Percentiles rank a stretch among this genome's conserved stretches.
Evolutionary conservation across 2,113 vertebrate genomes (phyloP).

Genomic region (Toxotes chatareus): DNA sequence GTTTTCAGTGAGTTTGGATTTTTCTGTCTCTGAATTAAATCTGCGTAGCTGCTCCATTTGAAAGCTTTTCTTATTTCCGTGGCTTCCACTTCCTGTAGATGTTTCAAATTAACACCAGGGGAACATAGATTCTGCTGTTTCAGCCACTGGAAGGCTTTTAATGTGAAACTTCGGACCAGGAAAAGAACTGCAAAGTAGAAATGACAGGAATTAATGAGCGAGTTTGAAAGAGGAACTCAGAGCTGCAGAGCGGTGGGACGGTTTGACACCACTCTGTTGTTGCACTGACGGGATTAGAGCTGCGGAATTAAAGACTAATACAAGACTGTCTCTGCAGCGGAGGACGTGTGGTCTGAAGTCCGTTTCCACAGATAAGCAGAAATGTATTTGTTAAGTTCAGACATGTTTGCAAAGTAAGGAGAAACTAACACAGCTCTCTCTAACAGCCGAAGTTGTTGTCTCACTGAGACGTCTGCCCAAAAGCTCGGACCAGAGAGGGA

Average conservation of each 20-base stretch:
- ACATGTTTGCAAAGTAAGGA: slow-evolving; percentile 47
- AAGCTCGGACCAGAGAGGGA: background rate
- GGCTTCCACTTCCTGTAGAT: background rate
- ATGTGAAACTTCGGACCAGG: slow-evolving; percentile 12
- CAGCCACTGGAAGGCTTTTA: slow-evolving; percentile 15
- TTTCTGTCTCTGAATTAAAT: too few relatives aligned
- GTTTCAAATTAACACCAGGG: background rate
- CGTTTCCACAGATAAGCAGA: slow-evolving; percentile 4
- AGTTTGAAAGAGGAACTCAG: background rate
- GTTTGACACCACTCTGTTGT: background rate
- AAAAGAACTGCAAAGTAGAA: background rate
- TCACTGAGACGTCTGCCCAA: slow-evolving; percentile 10
- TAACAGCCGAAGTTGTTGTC: too few relatives aligned
- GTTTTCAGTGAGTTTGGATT: too few relatives aligned
- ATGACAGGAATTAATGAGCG: background rate
- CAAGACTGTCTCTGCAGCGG: background rate
- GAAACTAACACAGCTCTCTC: slow-evolving; percentile 16
- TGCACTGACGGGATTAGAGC: slow-evolving; percentile 30
- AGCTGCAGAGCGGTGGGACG: background rate
- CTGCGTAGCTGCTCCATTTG: too few relatives aligned
- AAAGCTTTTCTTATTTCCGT: too few relatives aligned
- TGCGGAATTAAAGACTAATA: slow-evolving; percentile 26
- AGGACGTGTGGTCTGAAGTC: background rate
- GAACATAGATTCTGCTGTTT: background rate
- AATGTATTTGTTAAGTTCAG: background rate